phyloP scores from a whole-genome alignment of 2,113 vertebrate species.

The Rousettus leschenaultii region DNA sequence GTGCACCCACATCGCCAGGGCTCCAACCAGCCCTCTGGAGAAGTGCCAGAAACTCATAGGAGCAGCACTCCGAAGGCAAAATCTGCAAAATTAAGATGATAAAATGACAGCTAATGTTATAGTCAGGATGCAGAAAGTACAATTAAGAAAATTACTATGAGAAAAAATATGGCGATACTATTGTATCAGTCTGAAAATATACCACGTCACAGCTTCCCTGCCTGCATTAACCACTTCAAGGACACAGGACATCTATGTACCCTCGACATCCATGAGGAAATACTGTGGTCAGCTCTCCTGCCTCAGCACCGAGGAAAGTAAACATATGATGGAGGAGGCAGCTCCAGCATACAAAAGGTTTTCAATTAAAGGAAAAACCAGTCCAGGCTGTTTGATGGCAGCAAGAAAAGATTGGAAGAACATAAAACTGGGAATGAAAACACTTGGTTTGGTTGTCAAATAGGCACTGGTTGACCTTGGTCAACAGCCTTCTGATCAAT shows the following conservation, averaged over 20 bases:
- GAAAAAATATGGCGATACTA: neutral
- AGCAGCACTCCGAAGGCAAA: neutral
- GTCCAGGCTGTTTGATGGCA: neutral
- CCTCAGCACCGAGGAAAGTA: neutral
- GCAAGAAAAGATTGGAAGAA: neutral
- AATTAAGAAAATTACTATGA: neutral
- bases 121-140: neutral
- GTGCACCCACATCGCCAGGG: fast-evolving
- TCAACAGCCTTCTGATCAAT: neutral
- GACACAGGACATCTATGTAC: neutral
- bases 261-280: neutral
- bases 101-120: neutral
- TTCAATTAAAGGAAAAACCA: neutral
- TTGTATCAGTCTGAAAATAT: neutral
- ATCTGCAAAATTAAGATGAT: neutral
- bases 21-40: neutral
- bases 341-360: neutral
- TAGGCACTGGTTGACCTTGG: neutral
- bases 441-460: neutral
- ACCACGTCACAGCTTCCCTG: neutral
- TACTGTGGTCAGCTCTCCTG: neutral
- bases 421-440: neutral
- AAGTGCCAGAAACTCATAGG: neutral
- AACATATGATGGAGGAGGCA: neutral
- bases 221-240: neutral